These are phyloP conservation scores for Salvelinus alpinus DNA, from an alignment of 2,113 vertebrate species.

Conservation along the genomic window DNA sequence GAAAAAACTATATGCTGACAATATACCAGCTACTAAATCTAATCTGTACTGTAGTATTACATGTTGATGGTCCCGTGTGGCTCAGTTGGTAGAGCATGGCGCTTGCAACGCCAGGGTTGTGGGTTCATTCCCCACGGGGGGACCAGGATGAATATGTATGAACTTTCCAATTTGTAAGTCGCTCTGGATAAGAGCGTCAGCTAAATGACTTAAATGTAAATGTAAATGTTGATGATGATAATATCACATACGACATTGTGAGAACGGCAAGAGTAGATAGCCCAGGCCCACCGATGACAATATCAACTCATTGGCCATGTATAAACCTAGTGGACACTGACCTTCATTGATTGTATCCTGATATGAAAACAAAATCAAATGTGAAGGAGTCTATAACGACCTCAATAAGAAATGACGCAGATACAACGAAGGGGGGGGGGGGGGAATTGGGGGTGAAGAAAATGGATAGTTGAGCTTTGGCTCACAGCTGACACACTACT, in stretches of 20 bases:
- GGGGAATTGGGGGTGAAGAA: not conserved
- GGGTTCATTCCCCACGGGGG: too few species aligned
- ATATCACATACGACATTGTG: not conserved
- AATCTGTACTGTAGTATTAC: constrained; percentile 5
- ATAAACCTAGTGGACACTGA: constrained; percentile 17
- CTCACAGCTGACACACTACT: not conserved
- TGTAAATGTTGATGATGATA: constrained; percentile 14
- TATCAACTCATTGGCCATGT: constrained; percentile 15
- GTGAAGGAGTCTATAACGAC: not conserved
- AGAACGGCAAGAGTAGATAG: not conserved
- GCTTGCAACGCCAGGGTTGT: too few species aligned
- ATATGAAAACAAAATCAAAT: not conserved
- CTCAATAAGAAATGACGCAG: not conserved
- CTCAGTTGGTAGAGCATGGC: too few species aligned
- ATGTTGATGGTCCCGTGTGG: too few species aligned
- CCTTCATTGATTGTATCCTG: not conserved
- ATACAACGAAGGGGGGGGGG: not conserved
- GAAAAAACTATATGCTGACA: not conserved
- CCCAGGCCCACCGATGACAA: not conserved
- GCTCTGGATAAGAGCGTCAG: too few species aligned
- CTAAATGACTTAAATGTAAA: too few species aligned
- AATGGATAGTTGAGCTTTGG: not conserved
- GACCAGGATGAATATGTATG: too few species aligned
- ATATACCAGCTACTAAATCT: constrained; percentile 4
- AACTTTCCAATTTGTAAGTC: too few species aligned